Evolutionary conservation across 2,113 vertebrate genomes (phyloP).

Genomic region (Ctenomys sociabilis): DNA sequence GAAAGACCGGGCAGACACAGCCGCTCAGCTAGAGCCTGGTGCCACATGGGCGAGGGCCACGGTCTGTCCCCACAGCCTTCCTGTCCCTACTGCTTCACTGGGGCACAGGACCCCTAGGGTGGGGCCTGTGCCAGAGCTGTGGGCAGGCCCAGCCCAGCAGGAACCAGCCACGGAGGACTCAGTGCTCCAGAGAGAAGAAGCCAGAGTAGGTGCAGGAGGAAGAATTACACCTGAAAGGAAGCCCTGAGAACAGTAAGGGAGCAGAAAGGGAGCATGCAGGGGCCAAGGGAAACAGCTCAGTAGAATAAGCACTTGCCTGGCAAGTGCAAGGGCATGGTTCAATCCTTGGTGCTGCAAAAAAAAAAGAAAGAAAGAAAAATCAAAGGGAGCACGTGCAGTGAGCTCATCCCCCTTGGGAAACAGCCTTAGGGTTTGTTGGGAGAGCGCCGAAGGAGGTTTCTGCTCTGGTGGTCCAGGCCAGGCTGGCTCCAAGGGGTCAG

Average conservation of each 20-base stretch:
- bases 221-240: neutral
- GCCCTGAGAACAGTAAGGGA: neutral
- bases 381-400: accelerated
- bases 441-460: neutral
- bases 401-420: neutral
- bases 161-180: neutral
- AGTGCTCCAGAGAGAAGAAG: neutral
- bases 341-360: too few species aligned
- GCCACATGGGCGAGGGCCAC: neutral
- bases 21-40: neutral
- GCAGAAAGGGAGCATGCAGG: too few species aligned
- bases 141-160: neutral
- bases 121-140: neutral
- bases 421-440: neutral
- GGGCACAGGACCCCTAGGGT: neutral
- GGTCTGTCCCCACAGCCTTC: neutral
- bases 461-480: neutral
- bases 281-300: too few species aligned
- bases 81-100: neutral
- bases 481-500: neutral
- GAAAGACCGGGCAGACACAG: too few species aligned
- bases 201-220: neutral
- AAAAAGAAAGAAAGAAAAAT: too few species aligned
- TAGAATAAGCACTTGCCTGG: too few species aligned
- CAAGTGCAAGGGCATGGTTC: too few species aligned